These are phyloP conservation scores for Steatornis caripensis DNA, from an alignment of 2,113 vertebrate species.

Conservation along the genomic window DNA sequence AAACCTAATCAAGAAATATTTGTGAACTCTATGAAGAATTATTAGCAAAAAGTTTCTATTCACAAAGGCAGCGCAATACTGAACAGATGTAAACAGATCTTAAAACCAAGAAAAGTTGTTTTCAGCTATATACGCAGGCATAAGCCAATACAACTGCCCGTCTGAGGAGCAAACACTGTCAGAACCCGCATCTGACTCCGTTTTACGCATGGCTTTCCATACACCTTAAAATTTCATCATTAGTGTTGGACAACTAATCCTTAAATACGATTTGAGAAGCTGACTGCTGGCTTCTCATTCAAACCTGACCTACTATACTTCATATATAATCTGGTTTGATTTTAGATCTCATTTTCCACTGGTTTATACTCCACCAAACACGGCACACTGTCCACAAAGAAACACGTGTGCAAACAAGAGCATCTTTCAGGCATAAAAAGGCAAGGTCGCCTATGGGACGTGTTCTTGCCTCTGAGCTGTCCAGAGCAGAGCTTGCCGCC, in stretches of 20 bases:
- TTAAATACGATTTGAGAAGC: background rate
- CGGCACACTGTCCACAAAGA: rapidly evolving
- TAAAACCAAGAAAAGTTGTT: background rate
- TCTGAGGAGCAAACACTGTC: background rate
- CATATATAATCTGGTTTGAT: background rate
- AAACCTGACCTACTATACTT: background rate
- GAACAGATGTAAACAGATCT: background rate
- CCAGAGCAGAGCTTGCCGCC: background rate
- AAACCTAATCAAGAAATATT: background rate
- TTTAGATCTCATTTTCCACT: background rate
- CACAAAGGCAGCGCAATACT: background rate
- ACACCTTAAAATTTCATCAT: background rate
- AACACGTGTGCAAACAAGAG: background rate
- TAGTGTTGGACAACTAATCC: constrained; percentile 2
- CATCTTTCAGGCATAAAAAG: background rate
- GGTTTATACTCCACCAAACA: background rate
- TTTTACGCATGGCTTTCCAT: background rate
- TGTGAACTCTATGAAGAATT: background rate
- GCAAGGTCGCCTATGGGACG: rapidly evolving
- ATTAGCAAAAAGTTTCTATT: background rate
- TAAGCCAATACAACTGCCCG: rapidly evolving
- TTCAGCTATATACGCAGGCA: background rate
- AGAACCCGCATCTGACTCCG: background rate
- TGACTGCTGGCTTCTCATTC: background rate
- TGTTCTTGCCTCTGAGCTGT: background rate